Conservation (phyloP, 2,888 invertebrate species). For the Flabesymbios commensalis region DNA sequence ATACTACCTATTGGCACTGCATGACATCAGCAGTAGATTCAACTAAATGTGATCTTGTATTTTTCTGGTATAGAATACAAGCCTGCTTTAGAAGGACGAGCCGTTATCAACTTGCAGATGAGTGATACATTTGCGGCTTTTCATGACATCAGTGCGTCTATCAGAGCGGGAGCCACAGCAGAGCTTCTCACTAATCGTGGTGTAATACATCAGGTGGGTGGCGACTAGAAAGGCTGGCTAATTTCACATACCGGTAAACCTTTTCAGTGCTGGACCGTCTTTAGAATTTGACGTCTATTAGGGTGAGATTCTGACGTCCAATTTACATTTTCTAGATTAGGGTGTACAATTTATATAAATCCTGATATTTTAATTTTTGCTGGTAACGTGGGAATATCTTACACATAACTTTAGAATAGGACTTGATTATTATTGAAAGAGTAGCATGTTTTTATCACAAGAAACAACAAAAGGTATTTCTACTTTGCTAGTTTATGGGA, state of each 20-base stretch:
- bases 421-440: too few relatives aligned
- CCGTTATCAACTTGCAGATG: conserved; percentile 61
- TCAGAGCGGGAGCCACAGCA: conserved; percentile 50
- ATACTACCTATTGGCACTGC: too few relatives aligned
- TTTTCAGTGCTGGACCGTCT: neutral
- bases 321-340: too few relatives aligned
- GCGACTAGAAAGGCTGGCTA: neutral
- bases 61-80: conserved; percentile 38
- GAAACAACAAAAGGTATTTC: neutral
- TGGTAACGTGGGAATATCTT: too few relatives aligned
- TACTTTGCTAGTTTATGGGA: conserved; percentile 52
- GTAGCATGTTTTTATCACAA: too few relatives aligned
- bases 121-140: conserved; percentile 57
- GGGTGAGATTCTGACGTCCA: too few relatives aligned
- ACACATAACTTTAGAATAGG: too few relatives aligned
- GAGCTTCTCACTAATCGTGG: conserved; percentile 60
- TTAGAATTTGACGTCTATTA: too few relatives aligned
- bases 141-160: conserved; percentile 57
- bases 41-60: too few relatives aligned
- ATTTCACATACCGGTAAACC: neutral
- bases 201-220: conserved; percentile 57
- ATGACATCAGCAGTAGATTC: too few relatives aligned
- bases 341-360: too few relatives aligned
- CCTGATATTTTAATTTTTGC: too few relatives aligned
- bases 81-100: conserved; percentile 59